Evolutionary conservation across 2,797 vertebrate species (phyloP).

Genomic region (Peromyscus nudipes): DNA sequence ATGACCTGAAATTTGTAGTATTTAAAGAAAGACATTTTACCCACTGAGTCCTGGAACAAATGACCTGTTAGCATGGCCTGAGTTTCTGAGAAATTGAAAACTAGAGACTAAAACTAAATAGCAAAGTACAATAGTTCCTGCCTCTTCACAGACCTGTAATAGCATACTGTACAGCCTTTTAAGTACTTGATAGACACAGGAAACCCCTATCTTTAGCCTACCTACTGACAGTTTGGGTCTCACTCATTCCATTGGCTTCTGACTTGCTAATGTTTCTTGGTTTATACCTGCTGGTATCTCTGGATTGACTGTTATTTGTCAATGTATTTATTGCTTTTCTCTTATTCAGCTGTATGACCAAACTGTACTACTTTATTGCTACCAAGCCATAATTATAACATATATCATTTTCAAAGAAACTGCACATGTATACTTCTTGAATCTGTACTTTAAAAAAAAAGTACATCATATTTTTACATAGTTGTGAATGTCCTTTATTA

Average conservation of each 20-base stretch:
- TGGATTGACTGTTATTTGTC: not conserved
- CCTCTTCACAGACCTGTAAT: fast-evolving
- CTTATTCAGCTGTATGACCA: not conserved
- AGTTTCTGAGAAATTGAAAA: constrained; percentile 1
- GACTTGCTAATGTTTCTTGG: not conserved
- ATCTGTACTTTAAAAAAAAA: not conserved
- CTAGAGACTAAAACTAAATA: not conserved
- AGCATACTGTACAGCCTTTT: not conserved
- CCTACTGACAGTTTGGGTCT: not conserved
- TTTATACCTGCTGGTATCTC: not conserved
- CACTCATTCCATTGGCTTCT: not conserved
- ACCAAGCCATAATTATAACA: not conserved
- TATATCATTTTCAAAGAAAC: not conserved
- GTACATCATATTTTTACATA: not conserved
- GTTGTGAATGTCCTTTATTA: not conserved
- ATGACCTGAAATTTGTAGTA: not conserved
- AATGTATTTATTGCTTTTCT: not conserved
- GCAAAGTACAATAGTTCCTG: not conserved
- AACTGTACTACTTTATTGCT: not conserved
- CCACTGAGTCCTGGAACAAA: not conserved
- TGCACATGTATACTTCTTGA: not conserved
- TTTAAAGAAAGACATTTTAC: not conserved
- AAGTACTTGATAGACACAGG: not conserved
- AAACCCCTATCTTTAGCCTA: not conserved
- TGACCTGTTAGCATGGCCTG: not conserved